A percentile compares a stretch with the other conserved stretches of the same genome.
These are phyloP conservation scores for Glaucidium brasilianum DNA, from an alignment of 2,113 vertebrate genomes.

Conservation along the genomic window DNA sequence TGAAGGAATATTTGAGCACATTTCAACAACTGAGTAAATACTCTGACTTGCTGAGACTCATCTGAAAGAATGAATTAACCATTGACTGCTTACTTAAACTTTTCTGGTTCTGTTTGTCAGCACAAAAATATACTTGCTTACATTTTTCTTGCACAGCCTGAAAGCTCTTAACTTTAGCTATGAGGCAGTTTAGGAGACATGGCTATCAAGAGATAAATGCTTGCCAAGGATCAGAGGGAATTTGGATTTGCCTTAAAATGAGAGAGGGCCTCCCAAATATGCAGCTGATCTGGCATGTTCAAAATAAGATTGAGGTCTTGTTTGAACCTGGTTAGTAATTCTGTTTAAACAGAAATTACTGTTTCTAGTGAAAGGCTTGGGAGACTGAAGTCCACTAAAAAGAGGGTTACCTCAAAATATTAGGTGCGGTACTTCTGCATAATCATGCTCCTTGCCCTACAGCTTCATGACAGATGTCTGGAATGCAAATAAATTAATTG, in stretches of 20 bases:
- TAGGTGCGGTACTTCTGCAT: not conserved
- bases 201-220: not conserved
- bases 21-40: not conserved
- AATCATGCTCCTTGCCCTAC: not conserved
- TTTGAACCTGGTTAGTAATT: not conserved
- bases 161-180: not conserved
- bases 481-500: not conserved
- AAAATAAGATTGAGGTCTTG: not conserved
- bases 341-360: not conserved
- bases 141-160: not conserved
- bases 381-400: not conserved
- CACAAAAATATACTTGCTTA: not conserved
- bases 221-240: not conserved
- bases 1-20: not conserved
- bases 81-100: not conserved
- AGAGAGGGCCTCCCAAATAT: not conserved
- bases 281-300: not conserved
- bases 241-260: slow-evolving; percentile 20
- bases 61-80: not conserved
- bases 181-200: not conserved
- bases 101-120: not conserved
- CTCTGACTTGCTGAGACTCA: not conserved
- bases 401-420: not conserved
- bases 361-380: not conserved
- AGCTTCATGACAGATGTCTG: not conserved